phyloP scores from a whole-genome alignment of 2,888 invertebrate genomes.

The Smittia aterrima region DNA sequence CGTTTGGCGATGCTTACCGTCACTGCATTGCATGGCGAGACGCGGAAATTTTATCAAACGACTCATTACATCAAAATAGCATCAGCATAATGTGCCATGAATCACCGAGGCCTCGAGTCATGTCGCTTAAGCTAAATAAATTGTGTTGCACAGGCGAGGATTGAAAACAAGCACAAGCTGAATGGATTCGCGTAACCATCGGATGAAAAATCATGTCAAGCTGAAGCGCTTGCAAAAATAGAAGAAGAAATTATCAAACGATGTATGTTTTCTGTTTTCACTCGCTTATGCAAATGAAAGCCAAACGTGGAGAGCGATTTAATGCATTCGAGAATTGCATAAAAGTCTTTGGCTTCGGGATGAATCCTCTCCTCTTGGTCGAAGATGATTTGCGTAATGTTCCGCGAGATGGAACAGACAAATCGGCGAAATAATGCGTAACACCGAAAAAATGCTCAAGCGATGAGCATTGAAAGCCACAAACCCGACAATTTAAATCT shows the following conservation, averaged over 20 bases:
- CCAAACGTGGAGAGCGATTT: slow-evolving; percentile 47
- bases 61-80: slow-evolving; percentile 6
- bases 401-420: too few species aligned
- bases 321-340: slow-evolving; percentile 50
- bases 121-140: background rate
- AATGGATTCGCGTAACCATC: too few species aligned
- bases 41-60: slow-evolving; percentile 20
- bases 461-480: too few species aligned
- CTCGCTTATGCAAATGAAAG: background rate
- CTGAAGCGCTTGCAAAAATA: background rate
- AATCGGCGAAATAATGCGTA: too few species aligned
- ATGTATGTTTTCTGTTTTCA: slow-evolving; percentile 3
- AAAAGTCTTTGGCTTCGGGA: background rate
- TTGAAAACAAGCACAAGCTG: too few species aligned
- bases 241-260: background rate
- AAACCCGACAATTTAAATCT: too few species aligned
- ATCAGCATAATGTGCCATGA: background rate
- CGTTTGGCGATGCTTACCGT: too few species aligned
- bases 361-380: background rate
- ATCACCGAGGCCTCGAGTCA: background rate
- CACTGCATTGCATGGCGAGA: background rate
- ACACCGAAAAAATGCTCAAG: too few species aligned
- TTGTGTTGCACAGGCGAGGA: background rate
- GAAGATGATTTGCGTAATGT: too few species aligned
- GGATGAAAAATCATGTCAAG: too few species aligned